Evolutionary conservation across 2,113 vertebrate species (phyloP).

Genomic region (Noctilio leporinus): DNA sequence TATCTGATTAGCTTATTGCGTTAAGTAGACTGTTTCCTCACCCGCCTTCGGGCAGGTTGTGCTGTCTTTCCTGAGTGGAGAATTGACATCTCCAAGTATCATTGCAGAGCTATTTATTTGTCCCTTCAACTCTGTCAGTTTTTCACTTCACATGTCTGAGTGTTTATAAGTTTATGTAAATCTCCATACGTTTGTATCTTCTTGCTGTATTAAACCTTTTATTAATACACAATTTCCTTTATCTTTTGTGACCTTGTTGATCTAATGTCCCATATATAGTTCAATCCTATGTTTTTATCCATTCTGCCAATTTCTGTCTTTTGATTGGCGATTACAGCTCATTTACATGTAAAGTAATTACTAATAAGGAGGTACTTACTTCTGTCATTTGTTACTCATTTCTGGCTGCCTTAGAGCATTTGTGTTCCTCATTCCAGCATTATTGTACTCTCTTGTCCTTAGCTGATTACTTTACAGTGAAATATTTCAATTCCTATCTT

Average conservation of each 20-base stretch:
- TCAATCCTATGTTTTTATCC: neutral
- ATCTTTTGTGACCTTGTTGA: neutral
- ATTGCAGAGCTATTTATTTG: no score
- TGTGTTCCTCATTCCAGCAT: no score
- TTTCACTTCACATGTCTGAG: neutral
- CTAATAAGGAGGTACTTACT: neutral
- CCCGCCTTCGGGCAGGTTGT: neutral
- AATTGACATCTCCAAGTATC: neutral
- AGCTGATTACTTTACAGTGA: neutral
- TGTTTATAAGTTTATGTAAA: no score
- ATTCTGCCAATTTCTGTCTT: neutral
- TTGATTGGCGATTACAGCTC: neutral
- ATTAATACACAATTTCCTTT: neutral
- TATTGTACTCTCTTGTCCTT: neutral
- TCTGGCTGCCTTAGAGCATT: neutral
- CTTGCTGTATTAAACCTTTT: neutral
- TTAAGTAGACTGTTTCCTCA: neutral
- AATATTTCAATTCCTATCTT: neutral
- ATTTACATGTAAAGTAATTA: neutral
- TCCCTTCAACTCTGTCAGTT: neutral
- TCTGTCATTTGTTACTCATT: neutral
- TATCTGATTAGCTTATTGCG: no score
- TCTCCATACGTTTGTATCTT: neutral
- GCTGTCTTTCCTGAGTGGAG: rapidly evolving
- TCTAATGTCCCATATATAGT: no score